Percentiles rank a stretch among this genome's conserved stretches.
Evolutionary conservation across 2,797 vertebrate genomes (phyloP).

Genomic region (Enteromius mattozi): DNA sequence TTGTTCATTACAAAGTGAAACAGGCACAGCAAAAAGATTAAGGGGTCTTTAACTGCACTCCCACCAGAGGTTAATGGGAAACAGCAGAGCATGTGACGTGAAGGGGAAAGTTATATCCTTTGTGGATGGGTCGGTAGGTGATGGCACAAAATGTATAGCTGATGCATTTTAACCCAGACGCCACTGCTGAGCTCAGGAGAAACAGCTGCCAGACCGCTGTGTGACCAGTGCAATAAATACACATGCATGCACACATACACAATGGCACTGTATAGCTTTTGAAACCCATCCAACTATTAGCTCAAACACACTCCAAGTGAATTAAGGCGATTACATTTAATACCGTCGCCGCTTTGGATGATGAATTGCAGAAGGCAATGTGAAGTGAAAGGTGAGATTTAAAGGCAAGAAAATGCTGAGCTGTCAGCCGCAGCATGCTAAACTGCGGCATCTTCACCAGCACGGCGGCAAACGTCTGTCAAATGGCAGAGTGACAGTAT

Average conservation of each 20-base stretch:
- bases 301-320: slow-evolving; percentile 47
- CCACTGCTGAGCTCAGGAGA: slow-evolving; percentile 42
- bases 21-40: not conserved
- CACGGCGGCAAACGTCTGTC: not conserved
- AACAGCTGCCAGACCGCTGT: slow-evolving; percentile 35
- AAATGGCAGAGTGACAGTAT: slow-evolving; percentile 11
- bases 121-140: slow-evolving; percentile 10
- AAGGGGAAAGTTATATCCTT: slow-evolving; percentile 44
- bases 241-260: slow-evolving; percentile 25
- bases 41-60: not conserved
- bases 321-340: slow-evolving; percentile 59
- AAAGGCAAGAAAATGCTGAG: slow-evolving; percentile 52
- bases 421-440: slow-evolving; percentile 18
- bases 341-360: slow-evolving; percentile 27
- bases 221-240: slow-evolving; percentile 33
- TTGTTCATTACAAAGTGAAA: not conserved
- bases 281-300: slow-evolving; percentile 39
- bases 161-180: slow-evolving; percentile 45
- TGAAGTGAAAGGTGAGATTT: slow-evolving; percentile 51
- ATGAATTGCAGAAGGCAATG: slow-evolving; percentile 45
- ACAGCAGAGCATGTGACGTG: slow-evolving; percentile 32
- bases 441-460: slow-evolving; percentile 22
- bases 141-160: slow-evolving; percentile 15
- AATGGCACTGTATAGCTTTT: slow-evolving; percentile 1
- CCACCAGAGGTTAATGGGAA: slow-evolving; percentile 36